Conservation (phyloP, 1,140 invertebrate species). For the Diprion similis region DNA sequence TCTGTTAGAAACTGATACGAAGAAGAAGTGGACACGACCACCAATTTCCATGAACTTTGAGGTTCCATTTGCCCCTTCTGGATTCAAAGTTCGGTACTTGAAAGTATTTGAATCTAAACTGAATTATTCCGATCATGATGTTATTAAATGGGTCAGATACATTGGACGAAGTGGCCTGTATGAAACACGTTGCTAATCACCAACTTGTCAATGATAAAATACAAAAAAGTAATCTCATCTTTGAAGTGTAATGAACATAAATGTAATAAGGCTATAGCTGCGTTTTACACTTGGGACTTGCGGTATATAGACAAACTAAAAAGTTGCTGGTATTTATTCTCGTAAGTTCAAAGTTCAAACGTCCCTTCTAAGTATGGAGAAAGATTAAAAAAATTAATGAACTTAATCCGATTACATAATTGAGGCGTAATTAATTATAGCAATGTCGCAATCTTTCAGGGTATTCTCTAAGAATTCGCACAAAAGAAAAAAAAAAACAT, state of each 20-base stretch:
- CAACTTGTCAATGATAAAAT: constrained; percentile 36
- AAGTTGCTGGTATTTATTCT: background rate
- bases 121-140: constrained; percentile 99
- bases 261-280: constrained; percentile 7
- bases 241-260: constrained; percentile 24
- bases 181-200: constrained; percentile 93
- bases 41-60: constrained; percentile 99
- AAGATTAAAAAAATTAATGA: background rate
- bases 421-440: too few relatives aligned
- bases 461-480: constrained; percentile 7
- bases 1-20: constrained; percentile 96
- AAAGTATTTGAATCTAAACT: constrained; percentile 99
- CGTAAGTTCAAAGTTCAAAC: background rate
- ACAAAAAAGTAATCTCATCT: constrained; percentile 45
- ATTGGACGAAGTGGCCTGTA: constrained; percentile 99
- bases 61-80: constrained; percentile 96
- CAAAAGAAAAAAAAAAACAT: background rate
- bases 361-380: background rate
- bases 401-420: background rate
- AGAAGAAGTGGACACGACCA: constrained; percentile 99
- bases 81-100: constrained; percentile 98
- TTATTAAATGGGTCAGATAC: constrained; percentile 99
- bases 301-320: constrained; percentile 2
- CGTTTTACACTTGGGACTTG: constrained; percentile 2
- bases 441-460: background rate